These are phyloP conservation scores for Corticium candelabrum DNA, from an alignment of 37 sponge, comb jelly and placozoan species.

Conservation along the genomic window DNA sequence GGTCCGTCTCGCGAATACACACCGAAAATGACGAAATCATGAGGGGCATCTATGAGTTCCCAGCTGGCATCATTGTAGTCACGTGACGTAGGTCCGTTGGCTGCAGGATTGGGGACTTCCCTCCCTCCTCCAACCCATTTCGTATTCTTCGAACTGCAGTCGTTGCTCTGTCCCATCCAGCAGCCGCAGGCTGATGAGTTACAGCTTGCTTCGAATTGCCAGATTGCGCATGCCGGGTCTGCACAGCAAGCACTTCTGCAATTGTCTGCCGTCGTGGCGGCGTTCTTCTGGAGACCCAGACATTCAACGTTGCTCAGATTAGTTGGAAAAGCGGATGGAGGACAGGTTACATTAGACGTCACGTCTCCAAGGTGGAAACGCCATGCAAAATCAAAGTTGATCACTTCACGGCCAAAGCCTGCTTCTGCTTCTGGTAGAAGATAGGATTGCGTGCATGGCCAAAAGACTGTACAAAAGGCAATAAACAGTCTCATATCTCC, in stretches of 20 bases:
- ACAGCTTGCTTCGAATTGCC: conserved; percentile 23
- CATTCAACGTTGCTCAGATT: conserved; percentile 28
- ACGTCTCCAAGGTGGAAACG: conserved; percentile 23
- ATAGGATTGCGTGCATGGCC: too few species aligned
- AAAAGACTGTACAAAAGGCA: too few species aligned
- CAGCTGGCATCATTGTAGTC: conserved; percentile 33
- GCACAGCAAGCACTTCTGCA: conserved; percentile 33
- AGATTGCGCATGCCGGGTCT: conserved; percentile 29
- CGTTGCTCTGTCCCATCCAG: conserved; percentile 39
- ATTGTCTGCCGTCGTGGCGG: conserved; percentile 17
- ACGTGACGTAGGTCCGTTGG: conserved; percentile 17
- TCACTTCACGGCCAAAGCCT: conserved; percentile 22
- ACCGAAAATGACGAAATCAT: conserved; percentile 28
- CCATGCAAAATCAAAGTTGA: conserved; percentile 55
- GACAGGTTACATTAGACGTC: neutral
- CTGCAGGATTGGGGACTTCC: conserved; percentile 9
- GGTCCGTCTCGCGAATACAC: neutral
- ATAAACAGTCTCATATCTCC: too few species aligned
- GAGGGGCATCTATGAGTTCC: conserved; percentile 43
- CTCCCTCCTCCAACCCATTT: conserved; percentile 41
- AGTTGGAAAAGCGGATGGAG: conserved; percentile 18
- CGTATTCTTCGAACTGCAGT: conserved; percentile 21
- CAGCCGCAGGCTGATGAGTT: conserved; percentile 14
- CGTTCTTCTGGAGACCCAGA: conserved; percentile 8
- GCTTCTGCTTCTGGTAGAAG: too few species aligned